Conservation (phyloP, 2,113 vertebrate species). For the Sula dactylatra region DNA sequence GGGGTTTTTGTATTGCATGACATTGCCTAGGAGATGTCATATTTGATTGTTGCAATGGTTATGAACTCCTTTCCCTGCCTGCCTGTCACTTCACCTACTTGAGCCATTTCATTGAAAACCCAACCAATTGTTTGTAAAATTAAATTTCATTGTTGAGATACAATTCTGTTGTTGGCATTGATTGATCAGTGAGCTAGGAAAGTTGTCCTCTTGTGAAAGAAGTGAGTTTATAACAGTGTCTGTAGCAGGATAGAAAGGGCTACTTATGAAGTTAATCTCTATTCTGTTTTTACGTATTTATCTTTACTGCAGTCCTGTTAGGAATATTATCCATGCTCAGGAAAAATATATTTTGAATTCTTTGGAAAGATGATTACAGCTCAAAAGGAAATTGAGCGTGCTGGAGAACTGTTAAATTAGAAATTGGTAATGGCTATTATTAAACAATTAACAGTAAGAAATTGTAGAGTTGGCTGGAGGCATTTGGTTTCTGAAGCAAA, state of each 20-base stretch:
- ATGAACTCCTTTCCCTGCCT: background rate
- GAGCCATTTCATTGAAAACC: background rate
- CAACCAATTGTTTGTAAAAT: background rate
- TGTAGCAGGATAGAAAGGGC: background rate
- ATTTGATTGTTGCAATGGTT: background rate
- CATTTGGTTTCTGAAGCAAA: background rate
- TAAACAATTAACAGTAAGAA: slow-evolving; percentile 11
- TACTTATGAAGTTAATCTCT: background rate
- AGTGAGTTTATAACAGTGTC: background rate
- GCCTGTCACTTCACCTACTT: background rate
- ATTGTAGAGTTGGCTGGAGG: background rate
- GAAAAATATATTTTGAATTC: background rate
- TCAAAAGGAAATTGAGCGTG: background rate
- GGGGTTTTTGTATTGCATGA: background rate
- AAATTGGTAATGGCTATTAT: slow-evolving; percentile 11
- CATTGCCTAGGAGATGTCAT: background rate
- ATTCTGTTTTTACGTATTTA: background rate
- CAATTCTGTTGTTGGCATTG: background rate
- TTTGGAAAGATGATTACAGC: background rate
- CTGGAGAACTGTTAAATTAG: slow-evolving; percentile 21
- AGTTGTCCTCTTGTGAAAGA: background rate
- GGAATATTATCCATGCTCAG: background rate
- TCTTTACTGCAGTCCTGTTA: background rate
- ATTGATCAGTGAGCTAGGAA: background rate
- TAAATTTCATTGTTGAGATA: background rate